phyloP scores from a whole-genome alignment of 2,888 invertebrate genomes.

The Mystacides longicornis region DNA sequence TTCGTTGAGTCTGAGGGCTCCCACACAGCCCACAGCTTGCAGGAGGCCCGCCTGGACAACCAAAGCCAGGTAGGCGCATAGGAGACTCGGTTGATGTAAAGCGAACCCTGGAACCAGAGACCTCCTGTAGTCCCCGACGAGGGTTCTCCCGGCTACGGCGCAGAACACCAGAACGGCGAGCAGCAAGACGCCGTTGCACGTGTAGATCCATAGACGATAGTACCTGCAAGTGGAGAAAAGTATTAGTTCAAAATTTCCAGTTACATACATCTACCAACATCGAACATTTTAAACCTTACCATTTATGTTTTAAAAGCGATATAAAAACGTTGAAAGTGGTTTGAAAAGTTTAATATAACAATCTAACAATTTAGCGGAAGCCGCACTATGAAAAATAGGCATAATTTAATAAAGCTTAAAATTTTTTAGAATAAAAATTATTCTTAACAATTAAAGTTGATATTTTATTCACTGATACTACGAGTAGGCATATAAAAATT shows the following conservation, averaged over 20 bases:
- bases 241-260: neutral
- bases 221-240: conserved; percentile 48
- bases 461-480: too few relatives aligned
- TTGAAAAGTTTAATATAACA: too few relatives aligned
- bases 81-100: conserved; percentile 72
- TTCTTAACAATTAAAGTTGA: too few relatives aligned
- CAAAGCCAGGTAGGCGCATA: conserved; percentile 78
- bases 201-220: conserved; percentile 88
- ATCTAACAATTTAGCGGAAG: too few relatives aligned
- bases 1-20: conserved; percentile 72
- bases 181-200: conserved; percentile 82
- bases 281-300: neutral
- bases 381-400: too few relatives aligned
- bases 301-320: too few relatives aligned
- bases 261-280: neutral
- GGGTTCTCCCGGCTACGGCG: conserved; percentile 65
- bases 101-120: conserved; percentile 66
- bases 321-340: too few relatives aligned
- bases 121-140: conserved; percentile 62
- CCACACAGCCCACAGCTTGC: conserved; percentile 73
- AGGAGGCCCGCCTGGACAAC: conserved; percentile 63
- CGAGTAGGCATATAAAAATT: too few relatives aligned
- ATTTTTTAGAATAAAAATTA: too few relatives aligned
- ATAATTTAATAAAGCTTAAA: too few relatives aligned
- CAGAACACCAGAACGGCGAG: conserved; percentile 75